These are phyloP conservation scores for Nothocercus nigrocapillus DNA, from an alignment of 2,113 vertebrate genomes.

Conservation along the genomic window DNA sequence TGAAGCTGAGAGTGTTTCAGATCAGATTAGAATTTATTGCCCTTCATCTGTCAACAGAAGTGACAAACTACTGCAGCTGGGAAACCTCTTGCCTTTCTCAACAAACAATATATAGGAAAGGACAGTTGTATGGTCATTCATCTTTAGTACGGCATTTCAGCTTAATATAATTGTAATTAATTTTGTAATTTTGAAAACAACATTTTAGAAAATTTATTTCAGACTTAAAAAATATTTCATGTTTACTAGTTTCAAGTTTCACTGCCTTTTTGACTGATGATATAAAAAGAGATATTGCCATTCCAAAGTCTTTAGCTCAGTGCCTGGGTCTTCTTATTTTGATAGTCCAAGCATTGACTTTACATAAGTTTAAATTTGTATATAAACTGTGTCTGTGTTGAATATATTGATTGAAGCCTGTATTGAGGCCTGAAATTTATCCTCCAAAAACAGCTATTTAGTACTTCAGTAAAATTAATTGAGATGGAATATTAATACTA, in stretches of 20 bases:
- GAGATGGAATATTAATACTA: not conserved
- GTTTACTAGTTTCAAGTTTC: slow-evolving; percentile 13
- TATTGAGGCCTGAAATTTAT: not conserved
- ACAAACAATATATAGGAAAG: slow-evolving; percentile 47
- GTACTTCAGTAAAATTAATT: not conserved
- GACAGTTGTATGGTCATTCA: not conserved
- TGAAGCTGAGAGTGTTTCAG: slow-evolving; percentile 17
- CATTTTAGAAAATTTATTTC: slow-evolving; percentile 17
- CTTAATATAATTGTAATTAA: slow-evolving; percentile 63
- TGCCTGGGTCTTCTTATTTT: not conserved
- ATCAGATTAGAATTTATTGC: slow-evolving; percentile 68
- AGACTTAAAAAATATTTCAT: slow-evolving; percentile 1
- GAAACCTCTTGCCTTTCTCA: slow-evolving; percentile 34
- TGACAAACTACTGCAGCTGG: slow-evolving; percentile 61
- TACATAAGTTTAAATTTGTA: not conserved
- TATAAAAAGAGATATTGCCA: not conserved
- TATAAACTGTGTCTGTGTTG: not conserved
- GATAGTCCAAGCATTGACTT: not conserved
- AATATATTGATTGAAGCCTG: not conserved
- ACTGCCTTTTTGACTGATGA: not conserved
- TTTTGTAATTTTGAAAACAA: slow-evolving; percentile 44
- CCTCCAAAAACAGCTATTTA: not conserved
- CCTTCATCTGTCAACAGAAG: slow-evolving; percentile 50
- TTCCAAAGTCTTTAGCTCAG: not conserved
- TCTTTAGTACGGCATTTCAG: slow-evolving; percentile 59